phyloP scores from a whole-genome alignment of 2,888 invertebrate genomes.

The Drosophila koepferae region DNA sequence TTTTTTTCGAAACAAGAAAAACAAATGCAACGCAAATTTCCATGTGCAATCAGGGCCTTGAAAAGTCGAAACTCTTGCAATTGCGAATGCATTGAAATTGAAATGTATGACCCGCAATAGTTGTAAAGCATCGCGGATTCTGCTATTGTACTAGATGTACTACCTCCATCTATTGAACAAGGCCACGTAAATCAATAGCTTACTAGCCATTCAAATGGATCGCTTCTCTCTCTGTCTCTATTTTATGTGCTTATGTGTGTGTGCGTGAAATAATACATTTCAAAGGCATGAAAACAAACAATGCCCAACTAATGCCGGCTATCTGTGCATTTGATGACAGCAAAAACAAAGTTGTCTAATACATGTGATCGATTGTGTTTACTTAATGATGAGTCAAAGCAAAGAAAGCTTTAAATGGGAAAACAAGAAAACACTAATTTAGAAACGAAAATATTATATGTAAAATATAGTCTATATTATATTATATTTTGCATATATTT shows the following conservation, averaged over 20 bases:
- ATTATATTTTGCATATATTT: not conserved
- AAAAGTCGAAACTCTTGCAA: constrained; percentile 25
- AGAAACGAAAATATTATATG: not conserved
- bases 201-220: constrained; percentile 24
- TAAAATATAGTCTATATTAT: no score
- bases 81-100: constrained; percentile 52
- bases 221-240: not conserved
- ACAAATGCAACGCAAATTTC: constrained; percentile 54
- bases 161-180: constrained; percentile 55
- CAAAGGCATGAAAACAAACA: constrained; percentile 26
- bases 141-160: constrained; percentile 44
- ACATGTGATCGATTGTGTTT: constrained; percentile 44
- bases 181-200: constrained; percentile 63
- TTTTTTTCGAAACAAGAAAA: not conserved
- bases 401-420: constrained; percentile 18
- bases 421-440: not conserved
- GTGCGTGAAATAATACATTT: not conserved
- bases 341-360: constrained; percentile 25
- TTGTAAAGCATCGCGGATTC: constrained; percentile 60
- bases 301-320: constrained; percentile 40
- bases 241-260: not conserved
- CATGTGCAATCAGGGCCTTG: constrained; percentile 15
- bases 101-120: constrained; percentile 63
- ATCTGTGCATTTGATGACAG: constrained; percentile 9
- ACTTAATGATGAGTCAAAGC: constrained; percentile 33